Evolutionary conservation across 2,888 invertebrate genomes (phyloP).

Genomic region (Dusona sp.): DNA sequence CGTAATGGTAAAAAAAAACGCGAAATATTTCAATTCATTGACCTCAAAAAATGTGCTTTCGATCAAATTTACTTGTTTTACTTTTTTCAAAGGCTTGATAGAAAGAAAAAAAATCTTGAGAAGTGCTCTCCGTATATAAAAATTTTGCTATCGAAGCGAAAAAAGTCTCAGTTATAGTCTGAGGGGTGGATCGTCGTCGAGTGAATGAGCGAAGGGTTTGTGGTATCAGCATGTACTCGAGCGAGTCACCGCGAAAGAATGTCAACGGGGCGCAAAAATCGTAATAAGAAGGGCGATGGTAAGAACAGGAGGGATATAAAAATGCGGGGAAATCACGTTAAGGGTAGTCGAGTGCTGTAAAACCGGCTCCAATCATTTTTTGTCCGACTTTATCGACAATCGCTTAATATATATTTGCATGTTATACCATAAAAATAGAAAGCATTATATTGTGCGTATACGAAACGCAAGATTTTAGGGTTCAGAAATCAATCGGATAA

Average conservation of each 20-base stretch:
- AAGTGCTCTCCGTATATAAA: background rate
- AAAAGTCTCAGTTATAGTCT: constrained; percentile 9
- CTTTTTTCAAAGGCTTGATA: background rate
- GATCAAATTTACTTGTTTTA: background rate
- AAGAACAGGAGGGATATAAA: constrained; percentile 4
- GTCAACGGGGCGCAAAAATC: constrained; percentile 31
- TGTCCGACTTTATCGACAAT: background rate
- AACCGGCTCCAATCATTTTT: background rate
- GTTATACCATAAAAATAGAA: no score
- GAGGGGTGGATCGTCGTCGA: constrained; percentile 10
- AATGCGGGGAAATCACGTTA: constrained; percentile 13
- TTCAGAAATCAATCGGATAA: background rate
- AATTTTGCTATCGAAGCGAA: constrained; percentile 15
- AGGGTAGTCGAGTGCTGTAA: background rate
- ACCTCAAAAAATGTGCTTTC: background rate
- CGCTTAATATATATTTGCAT: background rate
- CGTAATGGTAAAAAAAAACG: background rate
- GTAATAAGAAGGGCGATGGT: background rate
- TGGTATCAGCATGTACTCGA: constrained; percentile 27
- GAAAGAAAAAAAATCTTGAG: background rate
- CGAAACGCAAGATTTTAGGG: no score
- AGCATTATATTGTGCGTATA: no score
- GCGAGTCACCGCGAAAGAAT: constrained; percentile 13
- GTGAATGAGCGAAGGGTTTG: constrained; percentile 25
- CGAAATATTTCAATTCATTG: background rate